Conservation (phyloP, 2,113 vertebrate species). For the Danio rerio region DNA sequence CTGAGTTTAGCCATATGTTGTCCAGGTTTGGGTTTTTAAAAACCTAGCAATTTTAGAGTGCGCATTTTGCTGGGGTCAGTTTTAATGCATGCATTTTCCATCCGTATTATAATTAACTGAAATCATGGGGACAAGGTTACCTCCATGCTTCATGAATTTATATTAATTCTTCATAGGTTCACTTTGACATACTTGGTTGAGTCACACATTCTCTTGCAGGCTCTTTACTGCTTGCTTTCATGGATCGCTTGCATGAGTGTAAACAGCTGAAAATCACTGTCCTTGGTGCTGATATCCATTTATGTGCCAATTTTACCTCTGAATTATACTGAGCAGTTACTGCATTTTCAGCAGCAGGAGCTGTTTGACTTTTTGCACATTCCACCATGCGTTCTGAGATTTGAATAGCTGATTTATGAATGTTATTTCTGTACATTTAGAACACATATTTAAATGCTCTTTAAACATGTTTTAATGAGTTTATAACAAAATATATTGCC, state of each 20-base stretch:
- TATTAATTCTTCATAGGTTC: background rate
- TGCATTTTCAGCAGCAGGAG: background rate
- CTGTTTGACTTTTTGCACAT: background rate
- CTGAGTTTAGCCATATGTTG: too few relatives aligned
- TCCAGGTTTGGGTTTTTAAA: too few relatives aligned
- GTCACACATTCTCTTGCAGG: background rate
- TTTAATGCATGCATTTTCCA: too few relatives aligned
- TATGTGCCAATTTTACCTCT: background rate
- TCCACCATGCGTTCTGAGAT: background rate
- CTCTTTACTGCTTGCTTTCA: background rate
- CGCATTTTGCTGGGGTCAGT: too few relatives aligned
- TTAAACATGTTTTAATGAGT: background rate
- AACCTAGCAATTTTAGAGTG: too few relatives aligned
- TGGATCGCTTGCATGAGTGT: background rate
- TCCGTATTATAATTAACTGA: background rate
- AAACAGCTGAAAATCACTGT: background rate
- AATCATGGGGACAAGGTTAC: background rate
- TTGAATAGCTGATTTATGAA: background rate
- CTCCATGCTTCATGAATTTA: background rate
- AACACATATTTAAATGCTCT: background rate
- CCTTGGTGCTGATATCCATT: constrained; percentile 46
- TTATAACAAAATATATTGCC: background rate
- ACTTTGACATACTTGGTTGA: background rate
- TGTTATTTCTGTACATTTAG: background rate
- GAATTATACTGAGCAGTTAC: background rate